A percentile compares a stretch with the other conserved stretches of the same genome.
Evolutionary conservation across 1,140 invertebrate species (phyloP).

Genomic region (Drosophila tropicalis): DNA sequence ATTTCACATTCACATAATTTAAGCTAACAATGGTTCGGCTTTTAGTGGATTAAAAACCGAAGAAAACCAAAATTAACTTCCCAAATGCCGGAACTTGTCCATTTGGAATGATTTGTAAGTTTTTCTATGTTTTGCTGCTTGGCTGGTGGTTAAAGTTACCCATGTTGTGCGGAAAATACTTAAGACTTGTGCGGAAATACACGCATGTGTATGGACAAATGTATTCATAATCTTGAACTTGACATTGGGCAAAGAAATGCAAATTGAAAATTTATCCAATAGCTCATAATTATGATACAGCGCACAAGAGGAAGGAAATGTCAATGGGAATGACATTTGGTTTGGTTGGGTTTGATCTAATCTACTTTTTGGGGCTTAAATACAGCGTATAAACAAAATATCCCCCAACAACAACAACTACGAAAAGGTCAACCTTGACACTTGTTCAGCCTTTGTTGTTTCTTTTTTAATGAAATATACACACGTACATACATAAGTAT

Average conservation of each 20-base stretch:
- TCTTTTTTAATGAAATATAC: no score
- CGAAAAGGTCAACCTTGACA: slow-evolving; percentile 1
- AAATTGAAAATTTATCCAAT: slow-evolving; percentile 26
- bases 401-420: not conserved
- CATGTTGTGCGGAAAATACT: slow-evolving; percentile 23
- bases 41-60: slow-evolving; percentile 48
- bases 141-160: slow-evolving; percentile 28
- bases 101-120: slow-evolving; percentile 73
- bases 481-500: no score
- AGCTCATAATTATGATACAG: slow-evolving; percentile 31
- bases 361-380: slow-evolving; percentile 5
- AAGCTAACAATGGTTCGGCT: slow-evolving; percentile 60
- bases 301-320: slow-evolving; percentile 44
- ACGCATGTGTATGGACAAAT: slow-evolving; percentile 44
- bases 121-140: slow-evolving; percentile 28
- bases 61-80: slow-evolving; percentile 36
- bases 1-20: slow-evolving; percentile 50
- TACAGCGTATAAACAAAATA: not conserved
- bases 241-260: slow-evolving; percentile 62
- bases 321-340: slow-evolving; percentile 5
- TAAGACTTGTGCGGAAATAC: slow-evolving; percentile 40
- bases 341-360: slow-evolving; percentile 10
- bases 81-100: slow-evolving; percentile 71
- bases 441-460: slow-evolving; percentile 3
- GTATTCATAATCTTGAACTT: slow-evolving; percentile 53